Percentiles rank a stretch among this genome's conserved stretches.
phyloP scores from a whole-genome alignment of 2,113 vertebrate species.

The Zosterops borbonicus region DNA sequence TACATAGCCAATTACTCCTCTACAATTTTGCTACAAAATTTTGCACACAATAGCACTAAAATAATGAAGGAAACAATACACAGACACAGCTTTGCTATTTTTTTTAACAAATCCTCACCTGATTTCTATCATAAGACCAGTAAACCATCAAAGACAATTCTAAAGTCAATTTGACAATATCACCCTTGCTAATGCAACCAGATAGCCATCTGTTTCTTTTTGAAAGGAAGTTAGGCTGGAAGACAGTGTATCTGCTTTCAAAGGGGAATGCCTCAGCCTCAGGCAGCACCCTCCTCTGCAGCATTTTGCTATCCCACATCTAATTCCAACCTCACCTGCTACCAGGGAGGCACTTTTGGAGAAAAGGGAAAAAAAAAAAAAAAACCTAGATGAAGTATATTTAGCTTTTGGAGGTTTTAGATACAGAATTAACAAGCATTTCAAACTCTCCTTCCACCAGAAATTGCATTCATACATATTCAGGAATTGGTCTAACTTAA shows the following conservation, averaged over 20 bases:
- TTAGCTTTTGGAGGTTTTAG: background rate
- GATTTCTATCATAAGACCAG: background rate
- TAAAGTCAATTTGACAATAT: background rate
- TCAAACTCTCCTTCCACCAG: background rate
- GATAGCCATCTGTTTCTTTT: background rate
- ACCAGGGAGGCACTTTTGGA: background rate
- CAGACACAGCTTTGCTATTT: background rate
- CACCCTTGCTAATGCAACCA: background rate
- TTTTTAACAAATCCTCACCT: background rate
- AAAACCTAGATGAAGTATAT: background rate
- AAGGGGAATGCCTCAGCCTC: background rate
- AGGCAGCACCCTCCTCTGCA: background rate
- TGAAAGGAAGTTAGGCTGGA: background rate
- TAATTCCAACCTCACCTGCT: background rate
- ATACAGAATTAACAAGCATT: background rate
- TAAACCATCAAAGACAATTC: background rate
- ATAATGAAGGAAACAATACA: background rate
- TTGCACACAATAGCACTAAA: background rate
- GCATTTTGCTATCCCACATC: background rate
- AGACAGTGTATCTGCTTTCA: background rate
- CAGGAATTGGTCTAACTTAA: background rate
- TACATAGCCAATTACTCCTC: background rate
- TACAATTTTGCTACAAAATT: background rate
- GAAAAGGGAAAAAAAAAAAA: accelerated
- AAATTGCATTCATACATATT: background rate